Base-by-base conservation (phyloP, 2,888 invertebrate genomes). In the Tryphoninae sp. region DNA sequence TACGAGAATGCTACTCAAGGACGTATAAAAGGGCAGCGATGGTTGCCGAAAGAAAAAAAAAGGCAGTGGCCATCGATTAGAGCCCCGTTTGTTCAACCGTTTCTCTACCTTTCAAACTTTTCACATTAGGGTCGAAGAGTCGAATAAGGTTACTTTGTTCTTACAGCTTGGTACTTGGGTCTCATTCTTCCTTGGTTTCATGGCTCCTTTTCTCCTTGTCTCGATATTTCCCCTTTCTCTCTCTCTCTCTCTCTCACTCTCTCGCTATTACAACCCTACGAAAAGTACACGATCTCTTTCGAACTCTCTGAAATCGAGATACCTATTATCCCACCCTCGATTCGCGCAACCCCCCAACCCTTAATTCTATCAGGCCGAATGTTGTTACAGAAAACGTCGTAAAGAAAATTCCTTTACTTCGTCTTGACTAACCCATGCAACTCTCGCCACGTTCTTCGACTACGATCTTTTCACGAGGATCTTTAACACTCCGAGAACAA, bases 91-190 rank as follows among this genome's bases (percentile, higher is more conserved):
- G 76, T 73, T 55, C 49, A 59, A 84, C 80, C 85, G 80, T 85
- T 84, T 84, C 83, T 79, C 81, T 81, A 80, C 84, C 83, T 84
- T 73, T 78, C 80, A 84, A 88, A 88, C 84, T 88, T 88, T 87
- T 87, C 86, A 81, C 86, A 87, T 88, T 88, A 87, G 83, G 82
- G 67, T 80, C 71, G 80, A 68, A 76, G 61, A 77, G 67, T 73
- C 68, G 85, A 87, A 86, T 85, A 85, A 87, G 85, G 85, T 86
- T 85, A 83, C 85, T 86, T 84, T 84, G 80, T 79, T 79, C 78
- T 73, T 42, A 45, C 22, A 59, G 58, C 65, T 33, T 22, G 61
- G 62, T 22, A 26, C 40, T 67, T 55, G 40, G 40, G 62, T 33
- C 23, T 23, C 26, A 49, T 13, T 64, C 11, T 64, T 49, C n/a